phyloP scores from a whole-genome alignment of 2,113 vertebrate species.

The Callorhinus ursinus region DNA sequence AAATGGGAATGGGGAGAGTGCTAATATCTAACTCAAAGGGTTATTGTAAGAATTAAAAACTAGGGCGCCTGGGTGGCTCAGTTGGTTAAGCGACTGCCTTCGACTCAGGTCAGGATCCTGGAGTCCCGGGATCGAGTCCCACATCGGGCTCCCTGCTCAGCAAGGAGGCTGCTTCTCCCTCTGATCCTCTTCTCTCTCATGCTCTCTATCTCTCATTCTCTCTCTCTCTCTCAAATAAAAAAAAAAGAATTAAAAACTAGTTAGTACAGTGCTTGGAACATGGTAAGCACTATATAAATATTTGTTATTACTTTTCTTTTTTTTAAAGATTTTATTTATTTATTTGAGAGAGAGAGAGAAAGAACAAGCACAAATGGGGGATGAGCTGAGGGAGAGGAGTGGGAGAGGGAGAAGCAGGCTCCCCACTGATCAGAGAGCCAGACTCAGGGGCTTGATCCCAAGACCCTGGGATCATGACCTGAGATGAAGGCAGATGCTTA shows the following conservation, averaged over 20 bases:
- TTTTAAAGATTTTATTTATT: not conserved
- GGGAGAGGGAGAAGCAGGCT: not conserved
- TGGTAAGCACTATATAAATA: not conserved
- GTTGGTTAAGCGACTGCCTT: too few species aligned
- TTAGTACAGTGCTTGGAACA: not conserved
- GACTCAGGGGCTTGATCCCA: not conserved
- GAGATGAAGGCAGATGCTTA: not conserved
- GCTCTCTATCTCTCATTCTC: too few species aligned
- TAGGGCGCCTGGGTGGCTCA: too few species aligned
- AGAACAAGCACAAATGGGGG: not conserved
- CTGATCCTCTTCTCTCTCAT: too few species aligned
- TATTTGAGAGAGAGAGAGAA: not conserved
- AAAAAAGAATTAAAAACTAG: not conserved
- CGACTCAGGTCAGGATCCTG: too few species aligned
- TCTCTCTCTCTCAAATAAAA: too few species aligned
- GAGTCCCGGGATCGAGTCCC: too few species aligned
- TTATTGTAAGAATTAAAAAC: not conserved
- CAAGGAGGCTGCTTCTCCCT: too few species aligned
- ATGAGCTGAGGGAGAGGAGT: not conserved
- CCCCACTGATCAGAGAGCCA: not conserved
- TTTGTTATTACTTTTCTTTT: not conserved
- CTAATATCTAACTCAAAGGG: not conserved
- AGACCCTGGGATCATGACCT: not conserved
- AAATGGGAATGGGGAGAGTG: not conserved
- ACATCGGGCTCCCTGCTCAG: too few species aligned